Base-by-base conservation (phyloP, 2,888 invertebrate species). In the Axea sp. region DNA sequence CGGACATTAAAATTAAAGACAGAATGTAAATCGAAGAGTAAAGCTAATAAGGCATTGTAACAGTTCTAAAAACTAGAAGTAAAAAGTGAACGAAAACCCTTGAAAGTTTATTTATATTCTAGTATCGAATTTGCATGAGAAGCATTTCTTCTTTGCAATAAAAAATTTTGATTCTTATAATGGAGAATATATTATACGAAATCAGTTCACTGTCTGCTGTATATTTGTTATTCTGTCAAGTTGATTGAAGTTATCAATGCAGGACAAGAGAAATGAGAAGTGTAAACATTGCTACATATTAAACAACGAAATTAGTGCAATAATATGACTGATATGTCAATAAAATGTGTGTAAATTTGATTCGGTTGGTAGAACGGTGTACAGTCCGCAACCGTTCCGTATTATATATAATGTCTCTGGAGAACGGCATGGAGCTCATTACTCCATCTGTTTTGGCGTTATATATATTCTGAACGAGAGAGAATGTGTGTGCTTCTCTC, bases 281-380 rank as follows among this genome's bases (percentile, higher is more conserved):
- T 24, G 41, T 31, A 62, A 39, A 62, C 41, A 31, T 41, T 41
- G 22, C 24, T 24, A 3, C 7, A 12, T 4, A 39, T 9, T 15
- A 19, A 24, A 26, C 26, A 53, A 43, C 24, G 6, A 9, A 57
- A 67, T 67, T 67, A 67, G 37, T 17, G 47, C 33, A 37, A 67
- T 57, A 41, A 41, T 68, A 59, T 68, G 59, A 68, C 59, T 43
- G 68, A 51, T 60, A 51, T 33, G 59, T 59, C 51, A 68, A 59
- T 68, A 68, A 68, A 68, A 51, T 35, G 35, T 35, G 41, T 43
- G 51, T n/a, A n/a, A 68, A 68, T 60, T 68, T 68, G 59, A 68
- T 68, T 59, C 59, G 49, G 19, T 68, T 51, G 30, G 33, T 15
- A 33, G 24, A 51, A 31, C 31, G 6, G 68, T 35, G 59, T 60